A percentile compares a stretch with the other conserved stretches of the same genome.
These are phyloP conservation scores for Perodicticus potto DNA, from an alignment of 2,797 vertebrate genomes.

Conservation along the genomic window DNA sequence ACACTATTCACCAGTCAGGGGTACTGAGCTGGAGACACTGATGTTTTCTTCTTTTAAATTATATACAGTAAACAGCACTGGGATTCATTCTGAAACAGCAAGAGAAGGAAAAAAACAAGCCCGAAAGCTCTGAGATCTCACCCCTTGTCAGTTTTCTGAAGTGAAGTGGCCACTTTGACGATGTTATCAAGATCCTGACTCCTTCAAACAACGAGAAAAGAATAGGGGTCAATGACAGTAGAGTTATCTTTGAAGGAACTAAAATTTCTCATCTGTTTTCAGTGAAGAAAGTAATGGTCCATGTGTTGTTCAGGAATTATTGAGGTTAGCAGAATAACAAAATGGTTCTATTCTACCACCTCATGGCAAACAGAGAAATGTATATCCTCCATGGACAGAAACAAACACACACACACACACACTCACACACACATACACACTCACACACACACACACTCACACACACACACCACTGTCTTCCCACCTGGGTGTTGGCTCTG, in stretches of 20 bases:
- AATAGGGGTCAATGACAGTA: conserved; percentile 18
- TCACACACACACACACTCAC: background rate
- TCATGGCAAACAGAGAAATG: background rate
- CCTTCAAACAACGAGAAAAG: conserved; percentile 74
- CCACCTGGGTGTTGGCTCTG: conserved; percentile 1
- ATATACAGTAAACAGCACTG: background rate
- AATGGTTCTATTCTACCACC: background rate
- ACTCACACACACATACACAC: background rate
- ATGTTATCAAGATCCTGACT: conserved; percentile 70
- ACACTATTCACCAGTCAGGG: background rate
- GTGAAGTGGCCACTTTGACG: conserved; percentile 67
- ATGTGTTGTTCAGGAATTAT: background rate
- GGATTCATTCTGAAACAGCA: background rate
- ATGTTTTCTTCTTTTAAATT: conserved; percentile 15
- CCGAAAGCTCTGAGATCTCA: conserved; percentile 56
- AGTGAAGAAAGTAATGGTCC: background rate
- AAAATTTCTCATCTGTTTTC: background rate
- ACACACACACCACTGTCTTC: background rate
- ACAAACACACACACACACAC: background rate
- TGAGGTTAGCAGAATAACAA: background rate
- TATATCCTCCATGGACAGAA: background rate
- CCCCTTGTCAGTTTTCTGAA: conserved; percentile 77
- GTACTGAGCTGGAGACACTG: background rate
- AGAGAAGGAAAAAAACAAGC: background rate
- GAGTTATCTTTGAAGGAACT: background rate